These are phyloP conservation scores for Ambastaia sidthimunki DNA, from an alignment of 2,797 vertebrate genomes.

Conservation along the genomic window DNA sequence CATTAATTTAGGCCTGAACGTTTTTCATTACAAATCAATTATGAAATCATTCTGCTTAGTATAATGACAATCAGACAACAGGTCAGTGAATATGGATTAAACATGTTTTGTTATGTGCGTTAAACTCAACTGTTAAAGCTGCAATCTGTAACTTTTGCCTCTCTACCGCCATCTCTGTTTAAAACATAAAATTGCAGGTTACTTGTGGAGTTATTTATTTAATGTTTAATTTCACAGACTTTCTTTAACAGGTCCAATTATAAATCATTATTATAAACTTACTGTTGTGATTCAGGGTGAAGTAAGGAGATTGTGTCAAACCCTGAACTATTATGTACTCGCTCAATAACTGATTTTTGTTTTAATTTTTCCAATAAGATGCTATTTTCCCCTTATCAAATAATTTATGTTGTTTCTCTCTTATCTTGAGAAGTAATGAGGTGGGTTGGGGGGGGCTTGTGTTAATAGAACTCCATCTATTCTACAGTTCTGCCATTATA, in stretches of 20 bases:
- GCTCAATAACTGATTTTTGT: too few species aligned
- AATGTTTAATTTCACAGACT: too few species aligned
- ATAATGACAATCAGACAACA: not conserved
- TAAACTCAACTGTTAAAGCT: not conserved
- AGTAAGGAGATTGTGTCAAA: too few species aligned
- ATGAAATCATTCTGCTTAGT: not conserved
- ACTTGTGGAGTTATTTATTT: too few species aligned
- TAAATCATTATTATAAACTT: too few species aligned
- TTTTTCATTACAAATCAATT: conserved; percentile 35
- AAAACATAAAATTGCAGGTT: too few species aligned
- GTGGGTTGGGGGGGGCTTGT: conserved; percentile 5
- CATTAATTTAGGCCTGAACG: conserved; percentile 5
- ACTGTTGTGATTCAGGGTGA: too few species aligned
- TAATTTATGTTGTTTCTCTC: conserved; percentile 30
- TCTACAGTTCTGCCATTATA: conserved; percentile 33
- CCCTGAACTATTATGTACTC: too few species aligned
- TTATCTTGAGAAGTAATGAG: conserved; percentile 32
- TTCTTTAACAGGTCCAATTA: too few species aligned
- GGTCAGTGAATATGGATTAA: not conserved
- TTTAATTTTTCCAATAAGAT: not conserved
- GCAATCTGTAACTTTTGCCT: too few species aligned
- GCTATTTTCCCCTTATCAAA: conserved; percentile 6
- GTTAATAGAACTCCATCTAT: conserved; percentile 17
- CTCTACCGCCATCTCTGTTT: too few species aligned
- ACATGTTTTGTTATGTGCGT: conserved; percentile 2